Conservation (phyloP, 2,888 invertebrate species). For the Polyommatus icarus region DNA sequence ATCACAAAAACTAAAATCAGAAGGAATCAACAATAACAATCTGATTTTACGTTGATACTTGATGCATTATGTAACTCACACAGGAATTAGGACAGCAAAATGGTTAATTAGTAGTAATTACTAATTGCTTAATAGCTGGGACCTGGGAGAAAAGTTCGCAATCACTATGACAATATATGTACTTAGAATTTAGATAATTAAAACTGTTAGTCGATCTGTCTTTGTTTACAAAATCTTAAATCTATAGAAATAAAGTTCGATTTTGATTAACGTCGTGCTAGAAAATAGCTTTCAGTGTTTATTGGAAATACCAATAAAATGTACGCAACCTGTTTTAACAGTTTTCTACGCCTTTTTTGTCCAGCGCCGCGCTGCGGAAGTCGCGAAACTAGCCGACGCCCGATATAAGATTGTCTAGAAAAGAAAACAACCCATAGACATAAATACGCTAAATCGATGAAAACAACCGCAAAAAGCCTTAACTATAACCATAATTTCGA, state of each 20-base stretch:
- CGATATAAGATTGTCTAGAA: neutral
- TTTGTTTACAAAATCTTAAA: neutral
- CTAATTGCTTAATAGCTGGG: neutral
- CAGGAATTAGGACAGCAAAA: neutral
- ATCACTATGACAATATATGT: neutral
- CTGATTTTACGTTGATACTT: no score
- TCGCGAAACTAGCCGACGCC: neutral
- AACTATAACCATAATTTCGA: no score
- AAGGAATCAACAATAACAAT: no score
- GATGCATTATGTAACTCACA: no score
- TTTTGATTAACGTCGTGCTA: neutral
- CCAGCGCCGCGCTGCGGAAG: neutral
- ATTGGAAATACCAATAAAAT: neutral
- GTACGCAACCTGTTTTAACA: neutral
- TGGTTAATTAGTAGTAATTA: neutral
- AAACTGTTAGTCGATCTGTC: neutral
- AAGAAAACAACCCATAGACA: no score
- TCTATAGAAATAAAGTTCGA: neutral
- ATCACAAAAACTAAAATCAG: no score
- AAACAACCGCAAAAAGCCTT: neutral
- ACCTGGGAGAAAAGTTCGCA: neutral
- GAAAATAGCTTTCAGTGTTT: neutral
- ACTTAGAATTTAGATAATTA: neutral
- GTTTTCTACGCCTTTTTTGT: conserved; percentile 17
- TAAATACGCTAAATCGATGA: no score